phyloP scores from a whole-genome alignment of 2,888 invertebrate species.

The Amiota communis region DNA sequence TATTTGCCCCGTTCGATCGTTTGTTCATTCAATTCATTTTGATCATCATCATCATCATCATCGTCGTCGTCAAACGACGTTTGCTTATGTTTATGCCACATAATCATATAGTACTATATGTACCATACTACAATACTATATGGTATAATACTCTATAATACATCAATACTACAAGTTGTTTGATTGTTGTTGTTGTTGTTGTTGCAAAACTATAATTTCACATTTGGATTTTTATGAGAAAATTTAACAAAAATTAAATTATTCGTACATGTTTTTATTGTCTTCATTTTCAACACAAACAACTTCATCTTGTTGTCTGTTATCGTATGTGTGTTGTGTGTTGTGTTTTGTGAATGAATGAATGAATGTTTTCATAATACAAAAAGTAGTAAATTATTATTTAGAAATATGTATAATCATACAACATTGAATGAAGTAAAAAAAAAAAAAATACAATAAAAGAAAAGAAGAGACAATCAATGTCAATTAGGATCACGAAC shows the following conservation, averaged over 20 bases:
- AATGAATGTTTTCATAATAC: conserved; percentile 15
- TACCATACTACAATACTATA: no score
- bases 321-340: no score
- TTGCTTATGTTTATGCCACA: no score
- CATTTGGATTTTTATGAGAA: conserved; percentile 62
- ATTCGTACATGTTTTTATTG: conserved; percentile 52
- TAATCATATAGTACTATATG: no score
- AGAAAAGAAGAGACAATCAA: not conserved
- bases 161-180: conserved; percentile 9
- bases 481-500: no score
- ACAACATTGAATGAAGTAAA: not conserved
- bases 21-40: no score
- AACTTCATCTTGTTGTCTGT: no score
- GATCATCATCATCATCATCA: no score
- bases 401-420: conserved; percentile 14
- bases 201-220: conserved; percentile 59
- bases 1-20: not conserved
- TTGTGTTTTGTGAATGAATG: no score
- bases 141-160: no score
- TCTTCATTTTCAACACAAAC: not conserved
- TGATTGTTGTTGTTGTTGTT: conserved; percentile 29
- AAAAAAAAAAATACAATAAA: not conserved
- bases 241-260: conserved; percentile 66
- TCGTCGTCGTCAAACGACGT: no score
- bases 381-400: conserved; percentile 22